Conservation (phyloP, 2,888 invertebrate genomes). For the Orthosia gracilis region DNA sequence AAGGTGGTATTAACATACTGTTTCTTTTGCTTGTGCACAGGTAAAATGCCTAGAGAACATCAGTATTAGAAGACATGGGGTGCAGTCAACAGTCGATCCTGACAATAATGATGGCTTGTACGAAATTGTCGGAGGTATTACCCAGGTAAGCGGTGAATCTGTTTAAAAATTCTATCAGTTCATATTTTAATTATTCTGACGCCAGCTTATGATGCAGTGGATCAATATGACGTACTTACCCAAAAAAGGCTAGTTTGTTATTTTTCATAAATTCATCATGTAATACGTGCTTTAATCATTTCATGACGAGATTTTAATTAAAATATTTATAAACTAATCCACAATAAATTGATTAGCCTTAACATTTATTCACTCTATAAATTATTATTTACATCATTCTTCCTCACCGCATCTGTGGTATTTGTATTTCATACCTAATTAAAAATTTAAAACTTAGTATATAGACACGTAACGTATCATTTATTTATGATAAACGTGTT, state of each 20-base stretch:
- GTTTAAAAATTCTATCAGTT: neutral
- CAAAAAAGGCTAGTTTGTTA: neutral
- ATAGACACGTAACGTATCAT: neutral
- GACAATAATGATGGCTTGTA: neutral
- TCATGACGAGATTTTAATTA: slow-evolving; percentile 1
- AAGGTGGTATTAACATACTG: neutral
- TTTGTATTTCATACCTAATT: slow-evolving; percentile 18
- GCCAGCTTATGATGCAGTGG: neutral
- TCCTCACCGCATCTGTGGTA: slow-evolving; percentile 18
- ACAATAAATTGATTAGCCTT: neutral
- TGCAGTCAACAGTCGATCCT: slow-evolving; percentile 21
- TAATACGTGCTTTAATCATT: neutral
- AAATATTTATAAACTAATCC: slow-evolving; percentile 7
- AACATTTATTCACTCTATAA: slow-evolving; percentile 6
- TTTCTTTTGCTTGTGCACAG: slow-evolving; percentile 53
- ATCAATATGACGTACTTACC: neutral
- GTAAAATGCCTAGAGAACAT: slow-evolving; percentile 28
- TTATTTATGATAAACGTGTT: slow-evolving; percentile 3
- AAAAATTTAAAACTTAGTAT: neutral
- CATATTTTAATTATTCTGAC: neutral
- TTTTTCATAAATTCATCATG: neutral
- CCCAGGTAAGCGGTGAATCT: slow-evolving; percentile 43
- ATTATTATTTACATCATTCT: slow-evolving; percentile 32
- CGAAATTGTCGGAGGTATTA: slow-evolving; percentile 7
- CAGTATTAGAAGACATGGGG: slow-evolving; percentile 18